Evolutionary conservation across 2,888 invertebrate genomes (phyloP).

Genomic region (Mesochorus sp.): DNA sequence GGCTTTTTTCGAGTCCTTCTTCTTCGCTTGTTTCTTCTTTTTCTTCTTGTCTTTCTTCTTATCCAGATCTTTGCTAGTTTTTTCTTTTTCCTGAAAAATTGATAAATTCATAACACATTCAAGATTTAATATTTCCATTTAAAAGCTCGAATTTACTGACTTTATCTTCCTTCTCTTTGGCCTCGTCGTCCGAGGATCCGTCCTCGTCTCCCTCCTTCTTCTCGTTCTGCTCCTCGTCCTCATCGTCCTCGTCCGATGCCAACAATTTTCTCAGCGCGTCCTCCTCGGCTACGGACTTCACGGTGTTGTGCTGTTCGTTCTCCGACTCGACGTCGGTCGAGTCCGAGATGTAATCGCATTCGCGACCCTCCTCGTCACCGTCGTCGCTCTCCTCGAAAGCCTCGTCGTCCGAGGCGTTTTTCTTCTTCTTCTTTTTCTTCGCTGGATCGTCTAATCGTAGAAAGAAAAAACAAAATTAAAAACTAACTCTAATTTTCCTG

Average conservation of each 20-base stretch:
- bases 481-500: slow-evolving; percentile 70
- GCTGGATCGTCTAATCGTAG: slow-evolving; percentile 64
- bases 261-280: slow-evolving; percentile 93
- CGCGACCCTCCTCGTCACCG: slow-evolving; percentile 97
- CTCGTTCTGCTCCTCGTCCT: slow-evolving; percentile 91
- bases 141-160: slow-evolving; percentile 74
- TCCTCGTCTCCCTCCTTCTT: slow-evolving; percentile 87
- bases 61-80: slow-evolving; percentile 80
- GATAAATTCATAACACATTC: no score
- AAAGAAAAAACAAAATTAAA: slow-evolving; percentile 62
- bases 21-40: slow-evolving; percentile 80
- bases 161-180: slow-evolving; percentile 86
- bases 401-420: slow-evolving; percentile 92
- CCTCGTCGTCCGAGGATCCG: slow-evolving; percentile 87
- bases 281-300: slow-evolving; percentile 95
- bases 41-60: slow-evolving; percentile 80
- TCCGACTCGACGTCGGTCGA: slow-evolving; percentile 91
- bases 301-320: slow-evolving; percentile 87
- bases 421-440: slow-evolving; percentile 87
- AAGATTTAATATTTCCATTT: no score
- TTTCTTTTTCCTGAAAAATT: slow-evolving; percentile 81
- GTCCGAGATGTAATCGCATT: slow-evolving; percentile 96
- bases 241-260: slow-evolving; percentile 94
- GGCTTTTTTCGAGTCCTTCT: slow-evolving; percentile 74
- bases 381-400: slow-evolving; percentile 98